A percentile compares a stretch with the other conserved stretches of the same genome.
Conservation (phyloP, 1,140 invertebrate species). For the Pachypeltis micranthus region DNA sequence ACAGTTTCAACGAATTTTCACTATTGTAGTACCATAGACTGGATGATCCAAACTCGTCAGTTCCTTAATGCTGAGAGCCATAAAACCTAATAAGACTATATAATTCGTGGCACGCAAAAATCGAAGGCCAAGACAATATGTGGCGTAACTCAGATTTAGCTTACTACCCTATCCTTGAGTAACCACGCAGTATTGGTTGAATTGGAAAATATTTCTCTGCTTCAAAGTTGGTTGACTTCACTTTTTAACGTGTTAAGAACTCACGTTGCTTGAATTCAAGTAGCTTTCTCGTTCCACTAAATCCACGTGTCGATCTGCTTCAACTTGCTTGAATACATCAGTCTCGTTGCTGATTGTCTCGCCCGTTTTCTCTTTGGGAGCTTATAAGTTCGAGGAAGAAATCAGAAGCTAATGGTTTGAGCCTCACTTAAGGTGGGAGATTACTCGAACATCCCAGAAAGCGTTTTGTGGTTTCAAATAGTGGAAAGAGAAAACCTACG, state of each 20-base stretch:
- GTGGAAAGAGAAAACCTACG: too few species aligned
- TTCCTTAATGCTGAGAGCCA: not conserved
- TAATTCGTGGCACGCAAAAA: not conserved
- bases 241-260: not conserved
- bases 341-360: too few species aligned
- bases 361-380: too few species aligned
- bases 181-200: not conserved
- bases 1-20: too few species aligned
- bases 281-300: not conserved
- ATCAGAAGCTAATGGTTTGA: too few species aligned
- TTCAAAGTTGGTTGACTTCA: not conserved
- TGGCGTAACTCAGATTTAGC: not conserved
- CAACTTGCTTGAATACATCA: too few species aligned
- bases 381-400: too few species aligned
- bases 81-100: not conserved
- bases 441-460: too few species aligned
- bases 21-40: not conserved
- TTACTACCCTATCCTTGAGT: not conserved
- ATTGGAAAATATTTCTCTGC: not conserved
- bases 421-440: too few species aligned
- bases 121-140: not conserved
- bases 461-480: too few species aligned
- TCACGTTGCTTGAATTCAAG: not conserved
- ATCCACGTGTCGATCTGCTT: not conserved
- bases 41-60: not conserved